phyloP scores from a whole-genome alignment of 2,888 invertebrate genomes.

The Gryllus longicercus region DNA sequence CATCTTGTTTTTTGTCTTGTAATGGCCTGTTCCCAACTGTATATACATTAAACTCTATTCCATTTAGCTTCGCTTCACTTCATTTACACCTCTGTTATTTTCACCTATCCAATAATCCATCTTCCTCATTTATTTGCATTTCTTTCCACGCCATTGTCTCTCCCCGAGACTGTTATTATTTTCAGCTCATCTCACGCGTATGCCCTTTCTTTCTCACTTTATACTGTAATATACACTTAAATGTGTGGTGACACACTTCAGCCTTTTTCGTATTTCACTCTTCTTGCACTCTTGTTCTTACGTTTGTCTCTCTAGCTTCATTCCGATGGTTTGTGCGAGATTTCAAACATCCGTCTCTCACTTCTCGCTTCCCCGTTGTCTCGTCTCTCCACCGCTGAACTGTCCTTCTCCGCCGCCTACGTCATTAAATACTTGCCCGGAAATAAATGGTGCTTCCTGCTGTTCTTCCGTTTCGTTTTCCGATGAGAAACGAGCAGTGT shows the following conservation, averaged over 20 bases:
- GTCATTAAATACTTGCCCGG: not conserved
- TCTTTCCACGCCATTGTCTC: no score
- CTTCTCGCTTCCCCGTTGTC: not conserved
- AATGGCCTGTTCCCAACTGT: no score
- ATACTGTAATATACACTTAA: not conserved
- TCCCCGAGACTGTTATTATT: no score
- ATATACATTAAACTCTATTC: no score
- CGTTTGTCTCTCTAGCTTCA: not conserved
- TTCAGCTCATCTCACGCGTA: no score
- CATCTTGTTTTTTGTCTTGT: no score
- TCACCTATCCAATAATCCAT: no score
- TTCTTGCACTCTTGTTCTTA: not conserved
- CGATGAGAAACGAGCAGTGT: conserved; percentile 32
- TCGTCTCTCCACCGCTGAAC: not conserved
- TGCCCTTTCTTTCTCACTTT: not conserved
- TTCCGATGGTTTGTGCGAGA: not conserved
- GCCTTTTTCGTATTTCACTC: not conserved
- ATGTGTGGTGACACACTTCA: not conserved
- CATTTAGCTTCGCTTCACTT: no score
- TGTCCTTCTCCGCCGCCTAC: not conserved
- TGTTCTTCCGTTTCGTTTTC: conserved; percentile 28
- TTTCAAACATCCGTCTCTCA: not conserved
- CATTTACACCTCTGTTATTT: no score
- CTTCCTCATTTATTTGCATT: no score
- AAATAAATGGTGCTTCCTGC: conserved; percentile 26